Evolutionary conservation across 2,888 invertebrate genomes (phyloP).

Genomic region (Tromatobia lineatoria): DNA sequence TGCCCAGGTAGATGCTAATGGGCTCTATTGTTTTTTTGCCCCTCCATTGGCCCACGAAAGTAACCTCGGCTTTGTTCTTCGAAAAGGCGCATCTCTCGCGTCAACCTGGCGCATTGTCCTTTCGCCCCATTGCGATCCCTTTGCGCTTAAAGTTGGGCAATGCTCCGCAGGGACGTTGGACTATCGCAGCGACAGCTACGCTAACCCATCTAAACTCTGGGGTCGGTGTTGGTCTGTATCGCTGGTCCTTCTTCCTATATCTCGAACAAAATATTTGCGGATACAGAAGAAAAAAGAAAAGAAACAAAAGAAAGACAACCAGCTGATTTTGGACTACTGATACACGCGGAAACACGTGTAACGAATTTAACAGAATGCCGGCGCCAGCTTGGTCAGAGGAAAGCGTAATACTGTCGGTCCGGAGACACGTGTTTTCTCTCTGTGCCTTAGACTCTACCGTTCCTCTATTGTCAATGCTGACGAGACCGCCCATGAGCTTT

Average conservation of each 20-base stretch:
- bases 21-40: constrained; percentile 80
- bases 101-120: constrained; percentile 51
- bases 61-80: constrained; percentile 55
- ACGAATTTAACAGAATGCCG: constrained; percentile 63
- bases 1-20: constrained; percentile 82
- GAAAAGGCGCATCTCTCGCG: constrained; percentile 54
- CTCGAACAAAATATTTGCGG: constrained; percentile 58
- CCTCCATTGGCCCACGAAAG: constrained; percentile 48
- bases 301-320: constrained; percentile 46
- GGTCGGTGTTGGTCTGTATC: background rate
- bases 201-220: constrained; percentile 28
- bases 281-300: constrained; percentile 35
- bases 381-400: constrained; percentile 40
- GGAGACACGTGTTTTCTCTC: constrained; percentile 37
- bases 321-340: constrained; percentile 46
- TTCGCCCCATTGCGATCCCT: constrained; percentile 7
- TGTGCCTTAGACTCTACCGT: background rate
- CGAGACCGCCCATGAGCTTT: constrained; percentile 28
- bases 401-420: constrained; percentile 55
- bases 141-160: constrained; percentile 6
- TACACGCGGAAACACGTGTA: constrained; percentile 69
- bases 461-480: background rate
- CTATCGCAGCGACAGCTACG: constrained; percentile 7
- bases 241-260: constrained; percentile 19
- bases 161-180: constrained; percentile 24